These are phyloP conservation scores for Cryptocheilus praepositus DNA, from an alignment of 2,888 invertebrate genomes.

Conservation along the genomic window DNA sequence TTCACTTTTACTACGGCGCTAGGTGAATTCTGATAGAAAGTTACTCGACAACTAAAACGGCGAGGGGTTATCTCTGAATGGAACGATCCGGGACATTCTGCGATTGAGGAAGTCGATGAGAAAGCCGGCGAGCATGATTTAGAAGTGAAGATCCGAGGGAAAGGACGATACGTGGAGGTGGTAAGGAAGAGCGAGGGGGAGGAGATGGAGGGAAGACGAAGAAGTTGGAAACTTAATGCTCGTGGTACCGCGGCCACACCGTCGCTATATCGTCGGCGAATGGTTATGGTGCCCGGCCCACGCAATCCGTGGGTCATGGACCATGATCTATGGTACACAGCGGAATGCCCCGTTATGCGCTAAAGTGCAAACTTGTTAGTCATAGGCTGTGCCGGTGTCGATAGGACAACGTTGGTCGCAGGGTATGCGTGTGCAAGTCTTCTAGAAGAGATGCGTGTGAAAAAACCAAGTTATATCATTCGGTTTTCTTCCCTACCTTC, in stretches of 20 bases:
- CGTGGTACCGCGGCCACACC: conserved; percentile 51
- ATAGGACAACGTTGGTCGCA: conserved; percentile 51
- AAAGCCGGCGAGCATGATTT: neutral
- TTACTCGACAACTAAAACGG: neutral
- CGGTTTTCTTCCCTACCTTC: neutral
- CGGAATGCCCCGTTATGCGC: conserved; percentile 71
- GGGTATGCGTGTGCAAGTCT: neutral
- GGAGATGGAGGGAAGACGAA: conserved; percentile 34
- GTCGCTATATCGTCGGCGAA: conserved; percentile 50
- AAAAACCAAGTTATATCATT: neutral
- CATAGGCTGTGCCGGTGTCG: conserved; percentile 64
- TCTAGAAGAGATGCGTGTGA: conserved; percentile 15
- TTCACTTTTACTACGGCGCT: no score
- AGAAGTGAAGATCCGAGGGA: neutral
- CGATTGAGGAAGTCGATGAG: conserved; percentile 23
- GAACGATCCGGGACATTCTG: conserved; percentile 6
- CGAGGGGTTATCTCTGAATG: neutral
- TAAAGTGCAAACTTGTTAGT: conserved; percentile 75
- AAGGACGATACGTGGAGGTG: conserved; percentile 21
- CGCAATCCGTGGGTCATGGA: conserved; percentile 71
- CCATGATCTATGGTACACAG: conserved; percentile 71
- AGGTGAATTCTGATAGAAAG: no score
- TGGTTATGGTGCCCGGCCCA: conserved; percentile 66
- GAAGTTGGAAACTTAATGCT: conserved; percentile 56
- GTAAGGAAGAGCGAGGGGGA: neutral